Percentiles rank a stretch among this genome's conserved stretches.
phyloP scores from a whole-genome alignment of 2,113 vertebrate species.

The Harpagus bidentatus region DNA sequence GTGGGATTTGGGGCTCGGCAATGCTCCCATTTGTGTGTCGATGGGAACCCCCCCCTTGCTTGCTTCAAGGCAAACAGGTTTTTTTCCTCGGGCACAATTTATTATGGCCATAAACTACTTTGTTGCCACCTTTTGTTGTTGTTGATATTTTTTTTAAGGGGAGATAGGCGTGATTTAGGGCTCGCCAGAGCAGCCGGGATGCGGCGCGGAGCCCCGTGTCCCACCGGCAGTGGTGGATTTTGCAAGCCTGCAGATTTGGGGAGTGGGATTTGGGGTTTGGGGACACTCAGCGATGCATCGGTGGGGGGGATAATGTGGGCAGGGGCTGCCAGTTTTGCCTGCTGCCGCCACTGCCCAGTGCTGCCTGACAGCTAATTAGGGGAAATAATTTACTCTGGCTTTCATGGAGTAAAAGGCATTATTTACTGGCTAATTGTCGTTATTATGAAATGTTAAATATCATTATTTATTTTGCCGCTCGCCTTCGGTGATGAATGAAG shows the following conservation, averaged over 20 bases:
- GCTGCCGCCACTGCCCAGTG: fast-evolving
- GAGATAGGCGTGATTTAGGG: conserved; percentile 35
- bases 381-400: conserved; percentile 75
- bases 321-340: neutral
- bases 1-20: neutral
- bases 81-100: conserved; percentile 1
- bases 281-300: fast-evolving
- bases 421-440: conserved; percentile 76
- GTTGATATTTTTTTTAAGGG: neutral
- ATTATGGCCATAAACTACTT: conserved; percentile 49
- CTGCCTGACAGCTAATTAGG: conserved; percentile 74
- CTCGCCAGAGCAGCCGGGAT: neutral
- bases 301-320: neutral
- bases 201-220: fast-evolving
- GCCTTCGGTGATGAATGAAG: conserved; percentile 55
- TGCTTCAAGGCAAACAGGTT: neutral
- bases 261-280: neutral
- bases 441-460: conserved; percentile 77
- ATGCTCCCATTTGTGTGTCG: neutral
- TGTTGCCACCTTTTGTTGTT: neutral
- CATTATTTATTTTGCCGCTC: conserved; percentile 71
- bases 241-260: neutral
- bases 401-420: conserved; percentile 69
- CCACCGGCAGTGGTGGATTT: fast-evolving
- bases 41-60: neutral